Percentiles rank a stretch among this genome's conserved stretches.
Evolutionary conservation across 2,797 vertebrate genomes (phyloP).

Genomic region (Sebastes alutus): DNA sequence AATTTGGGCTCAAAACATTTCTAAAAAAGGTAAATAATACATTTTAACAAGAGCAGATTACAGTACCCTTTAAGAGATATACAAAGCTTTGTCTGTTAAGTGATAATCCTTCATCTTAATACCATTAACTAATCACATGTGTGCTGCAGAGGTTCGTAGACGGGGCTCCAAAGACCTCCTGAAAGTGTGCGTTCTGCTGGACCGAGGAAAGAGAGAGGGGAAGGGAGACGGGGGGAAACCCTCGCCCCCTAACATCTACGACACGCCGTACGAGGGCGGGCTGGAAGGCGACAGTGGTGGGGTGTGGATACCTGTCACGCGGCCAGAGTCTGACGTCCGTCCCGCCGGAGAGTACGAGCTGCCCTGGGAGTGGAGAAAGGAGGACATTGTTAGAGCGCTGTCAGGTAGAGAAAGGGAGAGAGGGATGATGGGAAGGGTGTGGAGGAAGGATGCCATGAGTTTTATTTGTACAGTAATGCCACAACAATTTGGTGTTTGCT

Average conservation of each 20-base stretch:
- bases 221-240: conserved; percentile 73
- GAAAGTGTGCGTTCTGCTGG: conserved; percentile 90
- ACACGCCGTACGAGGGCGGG: conserved; percentile 90
- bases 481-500: conserved; percentile 61
- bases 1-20: background rate
- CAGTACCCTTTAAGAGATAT: background rate
- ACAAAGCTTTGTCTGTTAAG: background rate
- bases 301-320: conserved; percentile 84
- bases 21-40: background rate
- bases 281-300: conserved; percentile 71
- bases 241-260: conserved; percentile 87
- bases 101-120: background rate
- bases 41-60: background rate
- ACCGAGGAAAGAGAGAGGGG: conserved; percentile 76
- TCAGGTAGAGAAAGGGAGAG: conserved; percentile 84
- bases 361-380: conserved; percentile 98
- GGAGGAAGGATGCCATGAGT: conserved; percentile 62
- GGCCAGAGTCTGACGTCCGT: conserved; percentile 89
- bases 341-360: conserved; percentile 92
- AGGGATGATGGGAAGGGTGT: conserved; percentile 45
- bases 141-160: conserved; percentile 88
- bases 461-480: conserved; percentile 59
- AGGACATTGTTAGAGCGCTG: conserved; percentile 92
- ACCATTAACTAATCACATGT: background rate
- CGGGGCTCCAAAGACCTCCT: conserved; percentile 94